Percentiles rank a stretch among this genome's conserved stretches.
Evolutionary conservation across 2,888 invertebrate species (phyloP).

Genomic region (Xiphydria camelus): DNA sequence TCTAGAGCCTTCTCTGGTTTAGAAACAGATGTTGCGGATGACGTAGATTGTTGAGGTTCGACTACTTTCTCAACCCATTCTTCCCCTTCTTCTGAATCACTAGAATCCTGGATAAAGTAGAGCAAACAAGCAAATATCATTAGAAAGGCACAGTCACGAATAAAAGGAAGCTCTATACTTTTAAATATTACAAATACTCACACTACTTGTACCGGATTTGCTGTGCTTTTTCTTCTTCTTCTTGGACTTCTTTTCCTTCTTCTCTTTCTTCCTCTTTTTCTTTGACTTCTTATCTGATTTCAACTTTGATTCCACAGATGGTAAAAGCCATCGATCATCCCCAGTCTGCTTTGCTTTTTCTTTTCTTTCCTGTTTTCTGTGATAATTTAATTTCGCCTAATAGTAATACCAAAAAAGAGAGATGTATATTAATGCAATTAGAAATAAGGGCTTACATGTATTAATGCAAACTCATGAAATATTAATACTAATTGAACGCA

Average conservation of each 20-base stretch:
- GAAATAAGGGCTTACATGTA: neutral
- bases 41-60: neutral
- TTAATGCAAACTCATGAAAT: neutral
- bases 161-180: too few relatives aligned
- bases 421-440: neutral
- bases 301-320: constrained; percentile 48
- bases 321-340: constrained; percentile 56
- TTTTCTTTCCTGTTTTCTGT: constrained; percentile 23
- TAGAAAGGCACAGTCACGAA: too few relatives aligned
- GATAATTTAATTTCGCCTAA: constrained; percentile 35
- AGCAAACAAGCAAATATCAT: too few relatives aligned
- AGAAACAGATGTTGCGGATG: neutral
- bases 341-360: constrained; percentile 37
- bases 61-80: constrained; percentile 68
- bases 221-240: constrained; percentile 29
- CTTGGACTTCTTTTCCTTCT: constrained; percentile 27
- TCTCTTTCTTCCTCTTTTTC: constrained; percentile 27
- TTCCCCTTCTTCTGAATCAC: constrained; percentile 54
- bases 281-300: neutral
- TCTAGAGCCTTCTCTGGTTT: constrained; percentile 31
- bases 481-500: constrained; percentile 15
- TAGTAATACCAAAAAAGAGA: constrained; percentile 2
- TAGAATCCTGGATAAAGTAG: constrained; percentile 28
- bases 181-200: constrained; percentile 9
- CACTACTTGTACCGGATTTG: constrained; percentile 25